Evolutionary conservation across 2,113 vertebrate species (phyloP).

Genomic region (Nerophis ophidion): DNA sequence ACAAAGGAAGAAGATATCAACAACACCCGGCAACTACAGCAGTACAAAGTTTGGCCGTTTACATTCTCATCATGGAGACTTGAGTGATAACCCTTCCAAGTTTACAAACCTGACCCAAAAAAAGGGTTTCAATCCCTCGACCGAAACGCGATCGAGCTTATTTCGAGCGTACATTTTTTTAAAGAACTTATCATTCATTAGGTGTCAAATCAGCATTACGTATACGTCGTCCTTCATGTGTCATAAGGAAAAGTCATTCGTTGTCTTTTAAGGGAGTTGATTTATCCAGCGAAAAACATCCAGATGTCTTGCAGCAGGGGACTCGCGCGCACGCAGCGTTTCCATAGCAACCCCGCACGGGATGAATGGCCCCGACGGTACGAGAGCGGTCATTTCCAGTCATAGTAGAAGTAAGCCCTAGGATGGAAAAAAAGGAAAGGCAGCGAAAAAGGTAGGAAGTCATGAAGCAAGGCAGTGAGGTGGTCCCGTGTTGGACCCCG

Average conservation of each 20-base stretch:
- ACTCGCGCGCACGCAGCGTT: slow-evolving; percentile 31
- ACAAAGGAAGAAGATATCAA: slow-evolving; percentile 16
- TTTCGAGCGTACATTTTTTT: slow-evolving; percentile 41
- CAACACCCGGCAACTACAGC: slow-evolving; percentile 24
- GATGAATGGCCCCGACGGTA: slow-evolving; percentile 43
- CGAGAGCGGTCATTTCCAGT: slow-evolving; percentile 51
- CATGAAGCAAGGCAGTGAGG: slow-evolving; percentile 55
- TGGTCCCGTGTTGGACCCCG: slow-evolving; percentile 40
- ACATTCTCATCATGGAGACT: slow-evolving; percentile 32
- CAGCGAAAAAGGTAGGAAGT: slow-evolving; percentile 49
- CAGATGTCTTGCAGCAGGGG: slow-evolving; percentile 59
- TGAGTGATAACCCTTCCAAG: slow-evolving; percentile 41
- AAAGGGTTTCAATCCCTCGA: slow-evolving; percentile 38
- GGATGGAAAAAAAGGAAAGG: slow-evolving; percentile 56
- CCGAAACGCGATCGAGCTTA: slow-evolving; percentile 65
- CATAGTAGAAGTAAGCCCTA: slow-evolving; percentile 22
- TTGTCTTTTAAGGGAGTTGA: slow-evolving; percentile 38
- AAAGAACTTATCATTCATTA: slow-evolving; percentile 65
- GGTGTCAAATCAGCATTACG: slow-evolving; percentile 64
- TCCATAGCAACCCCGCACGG: slow-evolving; percentile 45
- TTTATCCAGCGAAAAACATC: slow-evolving; percentile 61
- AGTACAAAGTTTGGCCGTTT: slow-evolving; percentile 25
- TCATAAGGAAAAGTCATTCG: slow-evolving; percentile 36
- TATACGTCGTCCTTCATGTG: slow-evolving; percentile 55
- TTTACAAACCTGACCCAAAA: slow-evolving; percentile 31